These are phyloP conservation scores for Excalfactoria chinensis DNA, from an alignment of 2,113 vertebrate genomes.

Conservation along the genomic window DNA sequence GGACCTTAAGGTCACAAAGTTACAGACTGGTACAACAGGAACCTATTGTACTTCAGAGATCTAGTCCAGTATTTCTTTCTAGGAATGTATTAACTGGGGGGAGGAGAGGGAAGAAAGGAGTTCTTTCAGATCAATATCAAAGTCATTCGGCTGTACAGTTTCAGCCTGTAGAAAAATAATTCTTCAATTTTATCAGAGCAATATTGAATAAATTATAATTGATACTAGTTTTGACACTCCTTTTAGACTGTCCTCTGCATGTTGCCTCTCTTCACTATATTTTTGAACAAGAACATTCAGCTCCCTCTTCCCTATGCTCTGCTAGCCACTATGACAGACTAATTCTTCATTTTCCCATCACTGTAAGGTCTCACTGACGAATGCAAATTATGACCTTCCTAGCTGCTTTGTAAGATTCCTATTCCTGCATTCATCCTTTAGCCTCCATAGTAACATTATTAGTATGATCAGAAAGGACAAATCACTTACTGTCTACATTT, in stretches of 20 bases:
- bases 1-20: background rate
- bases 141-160: background rate
- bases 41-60: background rate
- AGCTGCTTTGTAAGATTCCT: background rate
- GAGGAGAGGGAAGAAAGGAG: background rate
- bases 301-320: constrained; percentile 33
- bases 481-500: background rate
- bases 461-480: constrained; percentile 20
- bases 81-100: background rate
- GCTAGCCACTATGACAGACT: background rate
- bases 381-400: constrained; percentile 42
- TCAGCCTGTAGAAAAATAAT: background rate
- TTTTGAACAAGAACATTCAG: background rate
- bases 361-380: constrained; percentile 34
- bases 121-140: background rate
- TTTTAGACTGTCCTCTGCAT: constrained; percentile 21
- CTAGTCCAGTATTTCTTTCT: background rate
- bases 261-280: background rate
- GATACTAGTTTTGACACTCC: constrained; percentile 20
- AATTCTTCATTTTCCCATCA: constrained; percentile 29
- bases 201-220: constrained; percentile 12
- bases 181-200: background rate
- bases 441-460: constrained; percentile 32
- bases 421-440: constrained; percentile 19
- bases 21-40: background rate